Base-by-base conservation (phyloP, 2,797 vertebrate species). In the Channallabes apus region DNA sequence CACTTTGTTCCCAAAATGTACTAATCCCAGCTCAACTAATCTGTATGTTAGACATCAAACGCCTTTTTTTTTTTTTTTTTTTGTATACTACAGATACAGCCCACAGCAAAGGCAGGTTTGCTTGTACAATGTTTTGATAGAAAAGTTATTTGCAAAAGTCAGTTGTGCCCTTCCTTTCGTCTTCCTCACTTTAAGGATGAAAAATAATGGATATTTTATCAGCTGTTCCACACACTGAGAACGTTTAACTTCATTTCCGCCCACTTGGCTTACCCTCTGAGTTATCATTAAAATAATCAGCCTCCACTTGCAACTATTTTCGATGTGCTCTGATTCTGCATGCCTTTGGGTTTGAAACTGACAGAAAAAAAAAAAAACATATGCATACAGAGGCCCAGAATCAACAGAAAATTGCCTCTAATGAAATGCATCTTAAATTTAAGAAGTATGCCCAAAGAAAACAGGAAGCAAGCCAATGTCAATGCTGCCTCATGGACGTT, bases 1-100 rank as follows among this genome's bases (percentile, higher is more conserved):
- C 90, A 90, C 89, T 89, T 64, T 87, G 71, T 88, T 89, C 80
- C 64, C 27, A 88, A 88, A 91, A 90, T 87, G 88, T 90, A 89
- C 88, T 83, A 87, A 86, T 82, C 89, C 91, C 90, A 90, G 90
- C 90, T 88, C 56, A 76, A 81, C 82, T 85, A 82, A 80, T 86
- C 83, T 89, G 82, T 80, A 89, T 88, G 82, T 90, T 88, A 84
- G 86, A 90, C 93, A 92, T 93, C 92, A 93, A 92, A 92, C 90
- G 90, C 1, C 77, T 82, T 46, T 46, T 79, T 82, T 46, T 46
- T 46, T 46, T 54, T 54, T 82, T 75, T 20, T 75, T 79, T 83
- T 78, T 76, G 79, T 87, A 82, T 65, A 29, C 85, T 77, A 80
- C 78, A 90, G 87, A 90, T 83, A 85, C 69, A 82, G 82, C 90